Conservation (phyloP, 2,888 invertebrate genomes). For the Oxycera nigricornis region DNA sequence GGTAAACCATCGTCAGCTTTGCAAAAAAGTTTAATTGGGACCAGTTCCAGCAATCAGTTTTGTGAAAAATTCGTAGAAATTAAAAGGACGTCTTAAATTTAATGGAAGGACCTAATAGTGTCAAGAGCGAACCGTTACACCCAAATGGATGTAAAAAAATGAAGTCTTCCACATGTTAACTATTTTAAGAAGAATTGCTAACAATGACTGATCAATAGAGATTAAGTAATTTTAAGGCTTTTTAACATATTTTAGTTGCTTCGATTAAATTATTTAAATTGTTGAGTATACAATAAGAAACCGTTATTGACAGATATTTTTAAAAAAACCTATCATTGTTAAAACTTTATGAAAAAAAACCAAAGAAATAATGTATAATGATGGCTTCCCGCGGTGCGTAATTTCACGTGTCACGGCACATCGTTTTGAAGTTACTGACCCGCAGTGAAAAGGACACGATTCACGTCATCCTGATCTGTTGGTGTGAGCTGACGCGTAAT, state of each 20-base stretch:
- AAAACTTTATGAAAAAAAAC: too few species aligned
- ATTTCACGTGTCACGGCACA: too few species aligned
- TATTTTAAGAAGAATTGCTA: neutral
- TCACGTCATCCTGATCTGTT: too few species aligned
- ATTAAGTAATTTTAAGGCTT: neutral
- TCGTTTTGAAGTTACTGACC: too few species aligned
- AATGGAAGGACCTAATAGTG: neutral
- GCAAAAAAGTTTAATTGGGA: neutral
- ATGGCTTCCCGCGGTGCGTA: too few species aligned
- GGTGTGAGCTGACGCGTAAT: too few species aligned
- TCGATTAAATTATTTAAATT: neutral
- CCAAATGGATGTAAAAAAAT: neutral
- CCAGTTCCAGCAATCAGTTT: neutral
- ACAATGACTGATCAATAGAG: slow-evolving; percentile 2
- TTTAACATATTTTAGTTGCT: neutral
- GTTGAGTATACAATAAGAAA: neutral
- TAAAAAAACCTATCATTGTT: too few species aligned
- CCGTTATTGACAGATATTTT: too few species aligned
- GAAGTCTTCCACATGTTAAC: neutral
- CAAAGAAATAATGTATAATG: too few species aligned
- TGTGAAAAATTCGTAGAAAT: too few species aligned
- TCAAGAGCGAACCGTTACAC: too few species aligned
- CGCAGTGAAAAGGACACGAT: too few species aligned
- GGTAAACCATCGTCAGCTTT: neutral
- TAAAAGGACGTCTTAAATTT: neutral